Base-by-base conservation (phyloP, 2,888 invertebrate genomes). In the Agriopis leucophaearia region DNA sequence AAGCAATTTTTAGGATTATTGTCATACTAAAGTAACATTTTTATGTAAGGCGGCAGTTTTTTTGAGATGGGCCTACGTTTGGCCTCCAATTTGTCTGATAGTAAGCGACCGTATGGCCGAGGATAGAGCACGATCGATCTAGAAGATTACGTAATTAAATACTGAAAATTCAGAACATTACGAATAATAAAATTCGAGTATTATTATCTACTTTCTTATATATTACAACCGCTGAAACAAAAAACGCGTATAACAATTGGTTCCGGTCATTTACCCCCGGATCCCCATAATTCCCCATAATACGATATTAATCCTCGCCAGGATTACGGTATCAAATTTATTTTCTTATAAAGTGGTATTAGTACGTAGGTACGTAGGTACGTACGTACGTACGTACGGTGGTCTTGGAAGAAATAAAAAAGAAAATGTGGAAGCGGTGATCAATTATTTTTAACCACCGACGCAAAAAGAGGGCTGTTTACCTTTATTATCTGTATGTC, bases 291-390 rank as follows among this genome's bases (percentile, higher is more conserved):
- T 55, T 60, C 65, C 65, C 62, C 69, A 56, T 71, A 69, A 80
- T 84, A 82, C 82, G 83, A 80, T 81, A 86, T 87, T 86, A 87
- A 88, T 89, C 85, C 74, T 69, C 74, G 74, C 70, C 70, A 69
- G 81, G 84, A 84, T 86, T 85, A 83, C 71, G 62, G 75, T 75
- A 83, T 79, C 82, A 81, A 84, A 87, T 87, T 85, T 82, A 83
- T 86, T 82, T 86, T 84, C 85, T 85, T 82, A 81, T 78, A 78
- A 81, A 83, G 70, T 78, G 70, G 81, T 74, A 77, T 80, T 78
- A 76, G 64, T 70, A 27, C 27, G 27, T 27, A 5, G 18, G 18
- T n/a, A n/a, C n/a, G n/a, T n/a, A n/a, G n/a, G n/a, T n/a, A n/a
- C n/a, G n/a, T n/a, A n/a, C n/a, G n/a, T n/a, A n/a, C n/a, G 64